A percentile compares a stretch with the other conserved stretches of the same genome.
These are phyloP conservation scores for Stenodera caucasica DNA, from an alignment of 2,888 invertebrate genomes.

Conservation along the genomic window DNA sequence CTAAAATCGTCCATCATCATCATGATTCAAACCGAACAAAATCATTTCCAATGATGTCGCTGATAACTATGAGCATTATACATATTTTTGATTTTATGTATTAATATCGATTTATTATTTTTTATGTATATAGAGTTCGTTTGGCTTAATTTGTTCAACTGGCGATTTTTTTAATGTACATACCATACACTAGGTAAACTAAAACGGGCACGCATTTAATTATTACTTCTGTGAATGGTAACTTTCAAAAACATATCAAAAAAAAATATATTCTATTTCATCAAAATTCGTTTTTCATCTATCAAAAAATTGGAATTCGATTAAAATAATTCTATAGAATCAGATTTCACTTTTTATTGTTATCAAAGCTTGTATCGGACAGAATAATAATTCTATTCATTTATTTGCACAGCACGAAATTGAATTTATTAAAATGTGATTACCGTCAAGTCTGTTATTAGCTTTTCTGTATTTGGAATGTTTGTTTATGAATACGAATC, in stretches of 20 bases:
- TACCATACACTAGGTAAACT: conserved; percentile 10
- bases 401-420: not conserved
- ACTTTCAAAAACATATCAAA: not conserved
- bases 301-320: not conserved
- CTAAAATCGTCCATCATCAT: conserved; percentile 23
- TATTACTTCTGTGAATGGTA: conserved; percentile 13
- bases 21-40: conserved; percentile 30
- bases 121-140: conserved; percentile 36
- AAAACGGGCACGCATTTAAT: conserved; percentile 23
- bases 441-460: not conserved
- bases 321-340: not conserved
- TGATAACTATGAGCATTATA: conserved; percentile 40
- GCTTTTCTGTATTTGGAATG: too few species aligned
- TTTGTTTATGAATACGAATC: too few species aligned
- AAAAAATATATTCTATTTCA: not conserved
- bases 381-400: not conserved
- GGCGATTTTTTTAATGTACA: not conserved
- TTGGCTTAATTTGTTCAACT: conserved; percentile 32
- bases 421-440: not conserved
- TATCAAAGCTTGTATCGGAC: not conserved
- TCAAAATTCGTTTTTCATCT: not conserved
- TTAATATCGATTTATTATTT: conserved; percentile 43
- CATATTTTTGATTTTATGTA: conserved; percentile 42
- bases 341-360: not conserved
- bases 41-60: conserved; percentile 39